Conservation (phyloP, 2,888 invertebrate genomes). For the Branchellion lobata region DNA sequence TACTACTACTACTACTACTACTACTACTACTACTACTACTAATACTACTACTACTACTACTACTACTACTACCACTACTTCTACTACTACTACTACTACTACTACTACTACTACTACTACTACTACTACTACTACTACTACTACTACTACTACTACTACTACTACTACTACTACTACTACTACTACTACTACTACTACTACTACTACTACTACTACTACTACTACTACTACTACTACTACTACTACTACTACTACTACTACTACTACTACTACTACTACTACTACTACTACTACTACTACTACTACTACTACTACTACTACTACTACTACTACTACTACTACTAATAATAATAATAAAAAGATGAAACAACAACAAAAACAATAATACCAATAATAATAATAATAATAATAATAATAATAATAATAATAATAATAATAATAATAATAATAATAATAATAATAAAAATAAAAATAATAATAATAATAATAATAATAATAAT, state of each 20-base stretch:
- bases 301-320: slow-evolving; percentile 29
- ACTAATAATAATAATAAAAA: not conserved
- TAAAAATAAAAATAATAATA: no score
- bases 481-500: no score
- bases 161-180: slow-evolving; percentile 38
- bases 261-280: slow-evolving; percentile 29
- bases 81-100: slow-evolving; percentile 21
- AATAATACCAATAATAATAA: no score
- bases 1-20: slow-evolving; percentile 38
- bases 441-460: no score
- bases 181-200: slow-evolving; percentile 38
- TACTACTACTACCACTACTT: slow-evolving; percentile 14
- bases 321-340: slow-evolving; percentile 29
- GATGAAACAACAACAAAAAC: no score
- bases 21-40: slow-evolving; percentile 25
- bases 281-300: slow-evolving; percentile 29
- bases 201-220: slow-evolving; percentile 38
- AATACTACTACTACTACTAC: slow-evolving; percentile 31
- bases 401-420: no score
- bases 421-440: no score
- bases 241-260: slow-evolving; percentile 29
- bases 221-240: slow-evolving; percentile 32
- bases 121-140: slow-evolving; percentile 26
- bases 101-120: not conserved
- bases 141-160: slow-evolving; percentile 36